Base-by-base conservation (phyloP, 2,888 invertebrate species). In the Crossocerus cetratus region DNA sequence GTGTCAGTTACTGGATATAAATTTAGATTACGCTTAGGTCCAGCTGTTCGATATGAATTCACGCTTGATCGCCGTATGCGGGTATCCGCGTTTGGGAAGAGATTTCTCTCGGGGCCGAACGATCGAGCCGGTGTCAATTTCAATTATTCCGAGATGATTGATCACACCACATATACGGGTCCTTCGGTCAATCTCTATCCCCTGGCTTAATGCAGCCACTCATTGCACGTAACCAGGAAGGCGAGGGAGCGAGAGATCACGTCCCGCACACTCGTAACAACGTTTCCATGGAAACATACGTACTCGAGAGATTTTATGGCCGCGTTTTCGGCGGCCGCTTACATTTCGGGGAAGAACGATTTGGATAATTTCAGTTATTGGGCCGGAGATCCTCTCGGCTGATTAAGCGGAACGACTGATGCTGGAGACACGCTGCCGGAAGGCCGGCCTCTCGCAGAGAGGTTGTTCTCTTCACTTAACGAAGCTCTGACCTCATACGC, bases 331-430 rank as follows among this genome's bases (percentile, higher is more conserved):
- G 69, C 64, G 66, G 58, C 65, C 65, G 77, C 61, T 76, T n/a
- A n/a, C n/a, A n/a, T n/a, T 81, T 82, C 76, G 69, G 55, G 67
- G 78, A 80, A 74, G 66, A 69, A 80, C 74, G 72, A 76, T 76
- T 77, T 74, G 75, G 75, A 73, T 78, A 74, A 78, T 76, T 80
- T 73, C 76, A 53, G 58, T 55, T 20, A 49, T 49, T 16, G 72
- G 54, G 64, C 72, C 56, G 69, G 60, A 78, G 80, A 80, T 74
- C 68, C 69, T 65, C 56, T 42, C 57, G 45, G 23, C 61, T 66
- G 74, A 82, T 80, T 81, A 81, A 75, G 69, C 69, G 65, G 65
- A 78, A 80, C 78, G 67, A 69, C 70, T 68, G 73, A 72, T 71
- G 70, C 49, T 13, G 21, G 63, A 65, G 71, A 57, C 56, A 53